These are phyloP conservation scores for Pentamera pediparva DNA, from an alignment of 53 echinoderm and acorn worm species.

Conservation along the genomic window DNA sequence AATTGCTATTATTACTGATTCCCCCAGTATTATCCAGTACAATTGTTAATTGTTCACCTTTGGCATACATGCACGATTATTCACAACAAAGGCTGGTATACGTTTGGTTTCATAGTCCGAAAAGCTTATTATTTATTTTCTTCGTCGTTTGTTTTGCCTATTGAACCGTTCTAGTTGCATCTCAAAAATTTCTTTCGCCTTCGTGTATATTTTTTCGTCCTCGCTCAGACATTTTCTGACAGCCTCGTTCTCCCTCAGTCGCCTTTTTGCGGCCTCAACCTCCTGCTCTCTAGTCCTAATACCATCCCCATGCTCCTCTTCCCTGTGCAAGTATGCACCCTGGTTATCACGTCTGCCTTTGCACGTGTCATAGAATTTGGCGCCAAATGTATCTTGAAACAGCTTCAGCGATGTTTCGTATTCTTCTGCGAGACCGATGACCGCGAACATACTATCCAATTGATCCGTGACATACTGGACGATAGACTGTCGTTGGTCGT, in stretches of 20 bases:
- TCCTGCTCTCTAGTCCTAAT: background rate
- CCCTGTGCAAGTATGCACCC: background rate
- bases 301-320: background rate
- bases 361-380: constrained; percentile 3
- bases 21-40: no score
- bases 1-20: no score
- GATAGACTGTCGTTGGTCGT: constrained; percentile 2
- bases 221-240: constrained; percentile 18
- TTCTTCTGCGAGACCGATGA: constrained; percentile 45
- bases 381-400: constrained; percentile 14
- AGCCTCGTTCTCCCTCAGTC: background rate
- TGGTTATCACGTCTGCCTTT: background rate
- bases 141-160: background rate
- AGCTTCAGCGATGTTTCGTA: constrained; percentile 35
- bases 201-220: constrained; percentile 24
- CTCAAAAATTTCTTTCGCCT: constrained; percentile 25
- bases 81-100: background rate
- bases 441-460: constrained; percentile 46
- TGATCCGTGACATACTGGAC: constrained; percentile 22
- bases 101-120: background rate
- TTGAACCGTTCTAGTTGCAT: constrained; percentile 1
- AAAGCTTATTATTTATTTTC: background rate
- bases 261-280: background rate
- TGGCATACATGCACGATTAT: background rate
- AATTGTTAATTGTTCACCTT: no score